phyloP scores from a whole-genome alignment of 2,888 invertebrate genomes.

The Meta bourneti region DNA sequence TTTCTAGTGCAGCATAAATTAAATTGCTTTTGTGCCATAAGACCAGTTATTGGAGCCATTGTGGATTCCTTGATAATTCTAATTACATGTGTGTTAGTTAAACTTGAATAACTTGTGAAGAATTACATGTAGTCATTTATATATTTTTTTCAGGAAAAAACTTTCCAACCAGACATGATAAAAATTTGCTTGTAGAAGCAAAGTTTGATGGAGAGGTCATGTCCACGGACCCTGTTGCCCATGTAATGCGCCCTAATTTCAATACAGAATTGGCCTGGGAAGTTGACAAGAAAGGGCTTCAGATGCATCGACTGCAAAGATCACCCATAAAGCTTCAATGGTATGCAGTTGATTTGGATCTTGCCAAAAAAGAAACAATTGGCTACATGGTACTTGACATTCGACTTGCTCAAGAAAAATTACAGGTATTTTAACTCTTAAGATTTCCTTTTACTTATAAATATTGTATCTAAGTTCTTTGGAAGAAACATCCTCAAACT shows the following conservation, averaged over 20 bases:
- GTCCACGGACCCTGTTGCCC: constrained; percentile 81
- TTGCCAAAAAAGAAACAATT: constrained; percentile 80
- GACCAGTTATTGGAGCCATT: too few relatives aligned
- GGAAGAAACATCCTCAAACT: too few relatives aligned
- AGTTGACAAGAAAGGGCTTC: constrained; percentile 81
- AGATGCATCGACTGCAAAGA: constrained; percentile 81
- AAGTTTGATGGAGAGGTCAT: constrained; percentile 82
- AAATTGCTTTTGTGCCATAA: too few relatives aligned
- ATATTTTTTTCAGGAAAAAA: constrained; percentile 79
- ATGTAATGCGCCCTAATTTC: constrained; percentile 80
- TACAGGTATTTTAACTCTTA: constrained; percentile 47
- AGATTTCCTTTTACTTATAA: neutral
- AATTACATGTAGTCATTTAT: neutral
- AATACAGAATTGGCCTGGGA: constrained; percentile 82
- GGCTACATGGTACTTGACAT: constrained; percentile 82
- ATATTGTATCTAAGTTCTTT: neutral
- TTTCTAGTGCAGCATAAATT: too few relatives aligned
- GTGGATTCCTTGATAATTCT: too few relatives aligned
- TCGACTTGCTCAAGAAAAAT: constrained; percentile 79
- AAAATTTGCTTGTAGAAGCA: constrained; percentile 81
- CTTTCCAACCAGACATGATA: constrained; percentile 81
- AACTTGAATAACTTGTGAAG: too few relatives aligned
- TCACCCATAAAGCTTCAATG: constrained; percentile 81
- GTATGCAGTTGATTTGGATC: constrained; percentile 80
- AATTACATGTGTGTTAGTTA: too few relatives aligned